Base-by-base conservation (phyloP, 2,797 vertebrate genomes). In the Philypnodon macrostomus region DNA sequence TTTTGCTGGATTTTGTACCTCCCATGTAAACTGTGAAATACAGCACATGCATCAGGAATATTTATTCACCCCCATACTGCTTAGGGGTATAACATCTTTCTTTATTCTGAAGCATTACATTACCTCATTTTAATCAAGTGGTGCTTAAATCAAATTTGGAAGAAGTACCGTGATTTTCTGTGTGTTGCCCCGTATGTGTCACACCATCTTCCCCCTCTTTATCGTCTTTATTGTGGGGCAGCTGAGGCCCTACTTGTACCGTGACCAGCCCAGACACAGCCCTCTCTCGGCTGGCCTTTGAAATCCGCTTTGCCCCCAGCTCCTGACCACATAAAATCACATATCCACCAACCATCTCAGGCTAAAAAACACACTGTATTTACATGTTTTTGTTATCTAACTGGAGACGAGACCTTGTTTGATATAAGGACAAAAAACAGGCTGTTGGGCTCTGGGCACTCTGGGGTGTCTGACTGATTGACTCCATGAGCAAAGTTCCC, bases 201-300 rank as follows among this genome's bases (percentile, higher is more conserved):
- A 55, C 62, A 32, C 58, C 69, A 72, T 68, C 61, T 79, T 73
- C 77, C 78, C 78, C 76, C 67, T 69, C 70, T 84, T 59, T n/a
- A n/a, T n/a, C n/a, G 77, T 85, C 80, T 86, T 87, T 84, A 88
- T 87, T 85, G 81, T 80, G 74, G 71, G 78, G 77, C 86, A 90
- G 87, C 88, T 89, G 87, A 89, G 84, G 73, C 84, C 74, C 92
- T 89, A 92, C 93, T 94, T 91, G 91, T 93, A 92, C 92, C 88
- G 87, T 84, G 90, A 90, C 93, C 93, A 90, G 92, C 89, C 84
- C 90, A 92, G 93, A 90, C 90, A 93, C 87, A 90, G 87, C 75
- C 80, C 73, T 85, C 77, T 60, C 76, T 85, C 76, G 58, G 60
- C 72, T 34, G 57, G 14, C 64, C 90, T 95, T 95, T 96, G 93